Conservation (phyloP, 2,113 vertebrate species). For the Thunnus maccoyii region DNA sequence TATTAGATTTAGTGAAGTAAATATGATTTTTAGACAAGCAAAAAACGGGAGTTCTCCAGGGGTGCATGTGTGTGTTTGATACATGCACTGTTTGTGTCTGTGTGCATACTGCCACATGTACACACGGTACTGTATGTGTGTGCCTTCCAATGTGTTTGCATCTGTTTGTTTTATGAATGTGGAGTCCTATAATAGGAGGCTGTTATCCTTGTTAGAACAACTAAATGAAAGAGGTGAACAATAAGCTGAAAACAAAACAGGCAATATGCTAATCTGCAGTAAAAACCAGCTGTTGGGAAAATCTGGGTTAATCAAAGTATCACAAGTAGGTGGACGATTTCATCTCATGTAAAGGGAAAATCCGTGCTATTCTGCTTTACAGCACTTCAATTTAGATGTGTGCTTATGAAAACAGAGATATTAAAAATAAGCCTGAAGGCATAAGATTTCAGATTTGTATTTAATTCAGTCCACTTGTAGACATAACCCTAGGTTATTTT, state of each 20-base stretch:
- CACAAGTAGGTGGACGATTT: constrained; percentile 30
- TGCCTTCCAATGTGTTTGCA: neutral
- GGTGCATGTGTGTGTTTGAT: neutral
- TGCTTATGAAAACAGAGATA: neutral
- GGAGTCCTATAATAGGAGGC: constrained; percentile 24
- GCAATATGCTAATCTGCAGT: constrained; percentile 47
- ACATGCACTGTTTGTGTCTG: neutral
- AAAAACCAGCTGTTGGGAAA: constrained; percentile 49
- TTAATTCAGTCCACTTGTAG: neutral
- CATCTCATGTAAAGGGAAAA: constrained; percentile 12
- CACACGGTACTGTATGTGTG: neutral
- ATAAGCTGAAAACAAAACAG: constrained; percentile 57
- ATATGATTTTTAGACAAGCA: constrained; percentile 3
- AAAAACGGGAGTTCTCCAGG: neutral
- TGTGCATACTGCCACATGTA: neutral
- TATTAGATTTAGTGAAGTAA: neutral
- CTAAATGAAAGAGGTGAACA: constrained; percentile 61
- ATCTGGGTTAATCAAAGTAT: constrained; percentile 57
- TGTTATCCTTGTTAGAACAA: constrained; percentile 53
- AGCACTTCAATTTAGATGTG: neutral
- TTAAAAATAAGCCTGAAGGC: neutral
- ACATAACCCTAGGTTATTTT: neutral
- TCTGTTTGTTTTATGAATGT: constrained; percentile 26
- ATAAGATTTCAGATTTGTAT: constrained; percentile 2
- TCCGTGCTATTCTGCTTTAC: neutral